Evolutionary conservation across 2,797 vertebrate species (phyloP).

Genomic region (Melanotaenia parkinsoni): DNA sequence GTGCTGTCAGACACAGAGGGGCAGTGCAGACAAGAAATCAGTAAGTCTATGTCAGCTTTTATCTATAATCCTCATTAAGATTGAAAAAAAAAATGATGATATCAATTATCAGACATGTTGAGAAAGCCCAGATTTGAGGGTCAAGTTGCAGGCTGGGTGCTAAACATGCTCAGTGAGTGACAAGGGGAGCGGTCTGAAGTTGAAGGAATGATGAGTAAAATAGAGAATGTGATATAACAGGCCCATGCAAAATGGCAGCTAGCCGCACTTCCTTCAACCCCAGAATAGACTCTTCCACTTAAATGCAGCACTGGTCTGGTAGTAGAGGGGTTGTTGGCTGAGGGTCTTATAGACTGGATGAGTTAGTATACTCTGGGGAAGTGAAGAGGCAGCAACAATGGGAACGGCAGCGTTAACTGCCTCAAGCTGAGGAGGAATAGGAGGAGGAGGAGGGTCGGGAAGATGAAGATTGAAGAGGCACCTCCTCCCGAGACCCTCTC

Average conservation of each 20-base stretch:
- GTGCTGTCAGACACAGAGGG: conserved; percentile 24
- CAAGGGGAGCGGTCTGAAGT: conserved; percentile 49
- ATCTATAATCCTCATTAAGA: conserved; percentile 21
- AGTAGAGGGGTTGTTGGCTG: conserved; percentile 50
- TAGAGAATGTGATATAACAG: conserved; percentile 65
- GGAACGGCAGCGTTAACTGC: conserved; percentile 52
- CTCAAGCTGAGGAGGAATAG: conserved; percentile 75
- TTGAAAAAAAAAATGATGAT: conserved; percentile 10
- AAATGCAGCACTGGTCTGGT: conserved; percentile 46
- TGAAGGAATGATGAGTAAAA: conserved; percentile 61
- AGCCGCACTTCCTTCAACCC: conserved; percentile 73
- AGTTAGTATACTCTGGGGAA: conserved; percentile 86
- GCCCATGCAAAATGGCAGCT: conserved; percentile 82
- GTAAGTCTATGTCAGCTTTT: conserved; percentile 25
- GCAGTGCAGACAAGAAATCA: conserved; percentile 17
- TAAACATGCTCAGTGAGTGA: conserved; percentile 81
- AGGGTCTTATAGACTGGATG: conserved; percentile 78
- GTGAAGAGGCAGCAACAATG: conserved; percentile 84
- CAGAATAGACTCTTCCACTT: conserved; percentile 75
- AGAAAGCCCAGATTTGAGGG: conserved; percentile 30
- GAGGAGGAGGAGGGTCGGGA: conserved; percentile 51
- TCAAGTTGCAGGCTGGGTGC: conserved; percentile 40
- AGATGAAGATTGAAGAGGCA: conserved; percentile 70
- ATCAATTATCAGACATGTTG: conserved; percentile 28
- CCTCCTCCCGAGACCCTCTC: conserved; percentile 86